A percentile compares a stretch with the other conserved stretches of the same genome.
These are phyloP conservation scores for Serinus canaria DNA, from an alignment of 2,113 vertebrate genomes.

Conservation along the genomic window DNA sequence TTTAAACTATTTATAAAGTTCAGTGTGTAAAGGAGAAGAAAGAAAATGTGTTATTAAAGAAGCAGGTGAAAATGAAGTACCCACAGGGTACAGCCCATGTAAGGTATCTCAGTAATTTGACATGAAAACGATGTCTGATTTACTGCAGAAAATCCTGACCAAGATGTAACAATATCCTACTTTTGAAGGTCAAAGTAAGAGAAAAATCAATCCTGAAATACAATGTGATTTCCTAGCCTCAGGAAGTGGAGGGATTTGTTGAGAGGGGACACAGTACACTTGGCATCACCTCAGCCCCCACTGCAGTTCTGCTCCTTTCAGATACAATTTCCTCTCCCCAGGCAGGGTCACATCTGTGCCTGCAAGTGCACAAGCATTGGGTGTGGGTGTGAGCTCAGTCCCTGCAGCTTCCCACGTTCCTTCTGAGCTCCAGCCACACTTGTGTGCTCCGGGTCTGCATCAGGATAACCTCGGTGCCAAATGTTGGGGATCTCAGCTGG, in stretches of 20 bases:
- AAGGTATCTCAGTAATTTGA: not conserved
- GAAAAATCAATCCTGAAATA: constrained; percentile 18
- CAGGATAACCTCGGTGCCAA: not conserved
- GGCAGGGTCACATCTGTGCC: not conserved
- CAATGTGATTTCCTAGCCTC: not conserved
- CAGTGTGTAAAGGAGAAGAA: not conserved
- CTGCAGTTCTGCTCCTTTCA: not conserved
- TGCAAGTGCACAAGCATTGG: not conserved
- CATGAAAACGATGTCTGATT: not conserved
- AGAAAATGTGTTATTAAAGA: not conserved
- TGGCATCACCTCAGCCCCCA: not conserved
- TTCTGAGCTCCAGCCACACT: not conserved
- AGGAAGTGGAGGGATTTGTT: not conserved
- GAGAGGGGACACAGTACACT: not conserved
- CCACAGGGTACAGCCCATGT: not conserved
- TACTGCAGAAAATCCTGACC: not conserved
- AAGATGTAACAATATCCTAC: not conserved
- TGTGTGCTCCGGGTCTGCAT: not conserved
- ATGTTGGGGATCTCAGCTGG: not conserved
- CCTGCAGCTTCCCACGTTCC: not conserved
- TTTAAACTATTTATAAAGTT: not conserved
- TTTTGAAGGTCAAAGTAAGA: not conserved
- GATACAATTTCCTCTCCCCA: not conserved
- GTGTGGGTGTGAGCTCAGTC: not conserved
- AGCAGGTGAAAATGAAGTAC: not conserved